Conservation (phyloP, 2,888 invertebrate species). For the Melieria omissa region DNA sequence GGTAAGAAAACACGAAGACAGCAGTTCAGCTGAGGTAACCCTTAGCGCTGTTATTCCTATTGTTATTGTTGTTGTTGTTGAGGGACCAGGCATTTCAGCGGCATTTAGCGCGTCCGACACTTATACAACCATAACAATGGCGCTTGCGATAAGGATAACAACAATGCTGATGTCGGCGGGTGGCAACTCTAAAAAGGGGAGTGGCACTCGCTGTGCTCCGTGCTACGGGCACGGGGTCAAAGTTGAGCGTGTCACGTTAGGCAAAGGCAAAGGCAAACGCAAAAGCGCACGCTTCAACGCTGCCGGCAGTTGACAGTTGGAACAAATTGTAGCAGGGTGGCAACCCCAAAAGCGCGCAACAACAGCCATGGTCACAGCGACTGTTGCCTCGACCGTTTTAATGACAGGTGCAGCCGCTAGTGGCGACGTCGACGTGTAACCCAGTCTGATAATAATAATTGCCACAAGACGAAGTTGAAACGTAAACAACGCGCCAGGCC, state of each 20-base stretch:
- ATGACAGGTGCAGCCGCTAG: conserved; percentile 15
- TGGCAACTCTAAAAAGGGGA: too few relatives aligned
- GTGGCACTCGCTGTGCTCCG: too few relatives aligned
- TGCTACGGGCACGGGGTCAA: too few relatives aligned
- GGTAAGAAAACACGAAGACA: neutral
- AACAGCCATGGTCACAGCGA: neutral
- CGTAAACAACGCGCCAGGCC: neutral
- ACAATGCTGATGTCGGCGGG: conserved; percentile 31
- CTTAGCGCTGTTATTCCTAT: neutral
- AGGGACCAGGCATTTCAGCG: neutral
- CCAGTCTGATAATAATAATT: conserved; percentile 38
- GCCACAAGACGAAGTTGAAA: conserved; percentile 35
- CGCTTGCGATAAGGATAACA: conserved; percentile 59
- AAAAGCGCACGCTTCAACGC: too few relatives aligned
- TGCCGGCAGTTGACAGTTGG: too few relatives aligned
- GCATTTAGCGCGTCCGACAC: conserved; percentile 58
- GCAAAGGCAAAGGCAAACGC: too few relatives aligned
- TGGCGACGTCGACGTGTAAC: conserved; percentile 22
- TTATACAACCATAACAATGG: conserved; percentile 60
- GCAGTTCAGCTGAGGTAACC: neutral
- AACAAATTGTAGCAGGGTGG: too few relatives aligned
- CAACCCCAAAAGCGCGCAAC: neutral
- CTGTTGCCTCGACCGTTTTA: neutral
- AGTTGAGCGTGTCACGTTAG: too few relatives aligned
- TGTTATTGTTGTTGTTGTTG: neutral